phyloP scores from a whole-genome alignment of 30 jellyfish, hydroid and myxozoan species.

The Turritopsis dohrnii region DNA sequence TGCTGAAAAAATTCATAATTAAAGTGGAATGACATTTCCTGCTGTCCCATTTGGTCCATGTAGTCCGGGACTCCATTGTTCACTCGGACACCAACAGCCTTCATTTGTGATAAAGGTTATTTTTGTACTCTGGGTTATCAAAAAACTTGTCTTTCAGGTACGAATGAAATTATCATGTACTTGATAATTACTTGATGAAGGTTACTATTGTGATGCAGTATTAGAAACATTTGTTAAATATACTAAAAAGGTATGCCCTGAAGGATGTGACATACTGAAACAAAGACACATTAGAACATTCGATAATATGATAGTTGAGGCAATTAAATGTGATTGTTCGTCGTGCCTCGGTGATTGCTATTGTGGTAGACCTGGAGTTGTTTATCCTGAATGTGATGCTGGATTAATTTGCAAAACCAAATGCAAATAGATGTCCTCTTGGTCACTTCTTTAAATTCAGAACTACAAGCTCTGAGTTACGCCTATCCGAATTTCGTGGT shows the following conservation, averaged over 20 bases:
- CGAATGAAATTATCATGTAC: slow-evolving; percentile 49
- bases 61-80: slow-evolving; percentile 88
- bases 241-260: slow-evolving; percentile 67
- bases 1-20: slow-evolving; percentile 78
- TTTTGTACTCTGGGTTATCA: slow-evolving; percentile 85
- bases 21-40: slow-evolving; percentile 74
- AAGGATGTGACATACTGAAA: slow-evolving; percentile 90
- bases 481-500: slow-evolving; percentile 87
- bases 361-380: slow-evolving; percentile 85
- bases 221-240: slow-evolving; percentile 74
- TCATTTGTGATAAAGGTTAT: slow-evolving; percentile 64
- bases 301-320: slow-evolving; percentile 67
- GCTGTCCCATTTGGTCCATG: slow-evolving; percentile 94
- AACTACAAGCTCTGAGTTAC: slow-evolving; percentile 78
- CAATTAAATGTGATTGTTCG: slow-evolving; percentile 69
- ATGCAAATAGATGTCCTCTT: slow-evolving; percentile 83
- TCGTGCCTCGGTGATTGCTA: slow-evolving; percentile 85
- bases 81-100: slow-evolving; percentile 78
- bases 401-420: slow-evolving; percentile 81
- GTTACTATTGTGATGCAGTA: slow-evolving; percentile 86
- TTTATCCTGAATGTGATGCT: slow-evolving; percentile 74
- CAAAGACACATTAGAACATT: slow-evolving; percentile 72
- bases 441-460: slow-evolving; percentile 86
- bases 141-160: slow-evolving; percentile 86
- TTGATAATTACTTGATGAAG: slow-evolving; percentile 63